Base-by-base conservation (phyloP, 2,113 vertebrate genomes). In the Cathartes aura region DNA sequence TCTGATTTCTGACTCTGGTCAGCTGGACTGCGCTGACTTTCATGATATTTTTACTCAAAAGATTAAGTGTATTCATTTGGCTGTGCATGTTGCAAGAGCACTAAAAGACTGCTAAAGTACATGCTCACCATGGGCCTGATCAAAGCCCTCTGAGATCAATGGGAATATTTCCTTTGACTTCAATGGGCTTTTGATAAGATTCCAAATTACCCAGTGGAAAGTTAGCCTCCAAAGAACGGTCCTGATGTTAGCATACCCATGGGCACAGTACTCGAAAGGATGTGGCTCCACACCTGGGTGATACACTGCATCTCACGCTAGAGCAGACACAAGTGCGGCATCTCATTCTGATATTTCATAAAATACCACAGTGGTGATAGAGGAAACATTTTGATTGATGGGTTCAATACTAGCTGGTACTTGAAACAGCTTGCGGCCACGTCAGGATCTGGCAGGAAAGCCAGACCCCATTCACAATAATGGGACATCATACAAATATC, bases 61-160 rank as follows among this genome's bases (percentile, higher is more conserved):
- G 30, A 71, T 91, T 89, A 93, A 91, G 50, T 70, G 56, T 56
- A 82, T 90, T 96, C 82, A 80, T 89, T 94, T 87, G 87, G 55
- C 74, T 86, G 83, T 86, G 82, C 84, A 36, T 81, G 73, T 95
- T 96, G 92, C 88, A 93, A 82, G 89, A 95, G 67, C 76, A 58
- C 43, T 95, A 95, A 91, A 95, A 92, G 89, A 88, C 86, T 93
- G 87, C 78, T 96, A 91, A 98, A 96, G 76, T 87, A 95, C 90
- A 87, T 42, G 67, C 83, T 97, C 90, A 82, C 93, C 81, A 93
- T 60, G 36, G 62, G n/a, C 29, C 79, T 96, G 95, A 97, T 97
- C 96, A 97, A 97, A 97, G 97, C 45, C 82, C 75, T 97, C 50
- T 73, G 85, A 97, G 93, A 97, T 97, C 90, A 96, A 93, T 95